Base-by-base conservation (phyloP, 2,797 vertebrate species). In the Poeciliopsis infans region DNA sequence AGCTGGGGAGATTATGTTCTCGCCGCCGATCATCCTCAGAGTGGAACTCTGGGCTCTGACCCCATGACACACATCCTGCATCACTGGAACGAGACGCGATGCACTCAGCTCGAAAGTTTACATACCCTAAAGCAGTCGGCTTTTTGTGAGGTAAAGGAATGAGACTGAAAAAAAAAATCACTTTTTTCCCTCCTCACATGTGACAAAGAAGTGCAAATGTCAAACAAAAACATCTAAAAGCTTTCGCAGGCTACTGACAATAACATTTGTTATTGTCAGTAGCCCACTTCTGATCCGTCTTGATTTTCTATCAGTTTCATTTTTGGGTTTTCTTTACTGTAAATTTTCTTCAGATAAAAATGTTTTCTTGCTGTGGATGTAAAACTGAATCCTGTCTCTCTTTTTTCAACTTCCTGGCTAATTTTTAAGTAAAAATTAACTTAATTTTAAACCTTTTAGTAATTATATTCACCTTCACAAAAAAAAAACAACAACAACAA, bases 1-100 rank as follows among this genome's bases (percentile, higher is more conserved):
- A 78, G 45, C 13, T 57, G 7, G 57, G 43, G 71, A 70, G 74
- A 31, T 61, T 41, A 25, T 18, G 59, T 55, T 49, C 41, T 74
- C 55, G 10, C 23, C 33, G 23, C 49, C 7, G 49, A 51, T 51
- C 51, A 73, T 66, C 23, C 39, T 55, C 66, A 49, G 15, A 74
- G 55, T 55, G 28, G 23, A 74, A 11, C 49, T 23, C 31, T 4
- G 31, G 64, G 36, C 64, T 66, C 36, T 41, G 36, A 68, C 39
- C 33, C 5, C 36, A 25, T 6, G 20, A 68, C 36, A n/a, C 8
- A 41, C 39, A 41, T 20, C 7, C 61, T 61, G 16, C 16, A 18
- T 3, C 3, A 15, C 16, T 33, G 15, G 31, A 61, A 33, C 5
- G 31, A 33, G 31, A 61, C 31, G 20, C 23, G 51, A 53, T 4